Conservation (phyloP, 2,113 vertebrate genomes). For the Apeltes quadracus region DNA sequence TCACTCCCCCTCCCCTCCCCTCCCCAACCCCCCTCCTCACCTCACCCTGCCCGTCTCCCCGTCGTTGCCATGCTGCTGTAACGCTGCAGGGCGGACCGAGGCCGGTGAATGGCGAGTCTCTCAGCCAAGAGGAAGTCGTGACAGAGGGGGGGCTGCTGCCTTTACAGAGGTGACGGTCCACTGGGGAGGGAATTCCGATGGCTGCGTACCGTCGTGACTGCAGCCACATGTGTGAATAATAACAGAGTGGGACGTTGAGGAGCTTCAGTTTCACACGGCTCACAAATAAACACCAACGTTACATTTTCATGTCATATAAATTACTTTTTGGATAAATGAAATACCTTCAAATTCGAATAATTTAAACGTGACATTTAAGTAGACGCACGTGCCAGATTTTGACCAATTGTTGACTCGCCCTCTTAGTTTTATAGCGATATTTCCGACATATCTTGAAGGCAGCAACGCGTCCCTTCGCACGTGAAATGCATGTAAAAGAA, state of each 20-base stretch:
- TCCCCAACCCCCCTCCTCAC: conserved; percentile 39
- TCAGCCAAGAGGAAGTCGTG: conserved; percentile 35
- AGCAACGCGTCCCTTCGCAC: conserved; percentile 18
- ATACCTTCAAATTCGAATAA: background rate
- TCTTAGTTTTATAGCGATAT: background rate
- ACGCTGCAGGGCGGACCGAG: conserved; percentile 36
- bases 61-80: conserved; percentile 53
- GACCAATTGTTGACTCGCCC: background rate
- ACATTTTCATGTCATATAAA: background rate
- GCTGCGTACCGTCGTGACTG: conserved; percentile 48
- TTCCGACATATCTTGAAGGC: conserved; percentile 27
- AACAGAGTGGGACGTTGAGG: conserved; percentile 14
- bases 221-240: conserved; percentile 42
- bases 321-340: background rate
- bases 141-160: conserved; percentile 34
- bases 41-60: conserved; percentile 23
- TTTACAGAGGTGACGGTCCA: conserved; percentile 25
- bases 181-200: conserved; percentile 50
- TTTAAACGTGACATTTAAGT: background rate
- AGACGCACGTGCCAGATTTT: background rate
- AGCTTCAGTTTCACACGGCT: background rate
- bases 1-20: conserved; percentile 27
- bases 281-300: background rate
- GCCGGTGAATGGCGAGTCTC: conserved; percentile 22
- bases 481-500: background rate